These are phyloP conservation scores for Myxocyprinus asiaticus DNA, from an alignment of 2,113 vertebrate species.

Conservation along the genomic window DNA sequence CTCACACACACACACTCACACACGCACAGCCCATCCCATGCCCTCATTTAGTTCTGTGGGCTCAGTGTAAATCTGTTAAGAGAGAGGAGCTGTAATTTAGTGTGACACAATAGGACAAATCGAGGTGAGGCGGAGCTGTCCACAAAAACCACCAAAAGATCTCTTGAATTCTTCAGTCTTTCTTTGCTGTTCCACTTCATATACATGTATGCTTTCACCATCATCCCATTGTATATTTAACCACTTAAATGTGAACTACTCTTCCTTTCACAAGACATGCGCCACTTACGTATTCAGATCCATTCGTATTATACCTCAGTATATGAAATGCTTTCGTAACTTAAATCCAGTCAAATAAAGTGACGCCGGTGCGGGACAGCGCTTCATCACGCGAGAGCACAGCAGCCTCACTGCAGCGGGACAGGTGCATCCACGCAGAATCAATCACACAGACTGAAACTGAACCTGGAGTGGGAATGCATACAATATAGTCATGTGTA, in stretches of 20 bases:
- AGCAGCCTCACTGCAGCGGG: constrained; percentile 46
- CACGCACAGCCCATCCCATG: neutral
- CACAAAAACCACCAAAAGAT: neutral
- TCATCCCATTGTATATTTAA: no score
- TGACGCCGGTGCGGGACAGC: constrained; percentile 32
- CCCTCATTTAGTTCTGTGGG: constrained; percentile 31
- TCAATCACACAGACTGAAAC: neutral
- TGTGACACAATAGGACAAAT: constrained; percentile 23
- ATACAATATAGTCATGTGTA: neutral
- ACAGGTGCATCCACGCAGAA: constrained; percentile 43
- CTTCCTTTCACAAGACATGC: neutral
- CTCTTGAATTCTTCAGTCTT: neutral
- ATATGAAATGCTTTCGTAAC: constrained; percentile 9
- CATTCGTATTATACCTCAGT: neutral
- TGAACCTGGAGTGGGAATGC: constrained; percentile 10
- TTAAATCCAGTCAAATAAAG: constrained; percentile 1
- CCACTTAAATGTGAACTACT: no score
- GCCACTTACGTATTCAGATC: neutral
- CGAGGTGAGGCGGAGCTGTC: constrained; percentile 10
- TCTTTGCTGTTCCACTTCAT: no score
- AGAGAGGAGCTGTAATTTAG: constrained; percentile 18
- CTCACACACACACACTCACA: neutral
- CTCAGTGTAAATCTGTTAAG: constrained; percentile 24
- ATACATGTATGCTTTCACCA: no score
- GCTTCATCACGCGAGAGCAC: constrained; percentile 44